These are phyloP conservation scores for Diaphora mendica DNA, from an alignment of 2,888 invertebrate genomes.

Conservation along the genomic window DNA sequence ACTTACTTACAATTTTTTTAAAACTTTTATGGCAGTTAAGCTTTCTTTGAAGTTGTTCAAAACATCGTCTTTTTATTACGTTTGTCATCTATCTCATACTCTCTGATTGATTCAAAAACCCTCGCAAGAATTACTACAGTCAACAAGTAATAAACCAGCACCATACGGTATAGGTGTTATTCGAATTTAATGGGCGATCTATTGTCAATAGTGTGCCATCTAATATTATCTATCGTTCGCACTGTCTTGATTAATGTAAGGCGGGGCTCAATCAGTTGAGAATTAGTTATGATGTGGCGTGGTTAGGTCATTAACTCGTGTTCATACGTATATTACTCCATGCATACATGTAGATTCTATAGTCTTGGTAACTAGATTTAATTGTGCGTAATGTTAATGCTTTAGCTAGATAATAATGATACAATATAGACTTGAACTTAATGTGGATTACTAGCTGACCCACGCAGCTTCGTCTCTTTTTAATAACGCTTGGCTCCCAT, in stretches of 20 bases:
- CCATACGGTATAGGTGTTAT: constrained; percentile 6
- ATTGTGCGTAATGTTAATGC: background rate
- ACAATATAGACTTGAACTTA: background rate
- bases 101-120: background rate
- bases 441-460: background rate
- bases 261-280: background rate
- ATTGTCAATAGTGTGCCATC: constrained; percentile 32
- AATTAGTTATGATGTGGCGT: constrained; percentile 8
- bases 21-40: no score
- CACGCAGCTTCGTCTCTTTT: no score
- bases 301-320: constrained; percentile 10
- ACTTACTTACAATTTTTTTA: no score
- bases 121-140: background rate
- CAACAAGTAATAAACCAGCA: background rate
- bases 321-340: background rate
- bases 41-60: no score
- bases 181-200: constrained; percentile 34
- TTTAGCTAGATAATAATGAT: background rate
- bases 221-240: constrained; percentile 24
- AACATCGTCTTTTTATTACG: no score
- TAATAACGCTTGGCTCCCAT: no score
- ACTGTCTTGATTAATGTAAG: constrained; percentile 14
- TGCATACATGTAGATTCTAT: background rate
- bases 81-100: background rate
- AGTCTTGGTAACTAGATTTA: background rate